Evolutionary conservation across 2,888 invertebrate genomes (phyloP).

Genomic region (Stenoptilia bipunctidactyla): DNA sequence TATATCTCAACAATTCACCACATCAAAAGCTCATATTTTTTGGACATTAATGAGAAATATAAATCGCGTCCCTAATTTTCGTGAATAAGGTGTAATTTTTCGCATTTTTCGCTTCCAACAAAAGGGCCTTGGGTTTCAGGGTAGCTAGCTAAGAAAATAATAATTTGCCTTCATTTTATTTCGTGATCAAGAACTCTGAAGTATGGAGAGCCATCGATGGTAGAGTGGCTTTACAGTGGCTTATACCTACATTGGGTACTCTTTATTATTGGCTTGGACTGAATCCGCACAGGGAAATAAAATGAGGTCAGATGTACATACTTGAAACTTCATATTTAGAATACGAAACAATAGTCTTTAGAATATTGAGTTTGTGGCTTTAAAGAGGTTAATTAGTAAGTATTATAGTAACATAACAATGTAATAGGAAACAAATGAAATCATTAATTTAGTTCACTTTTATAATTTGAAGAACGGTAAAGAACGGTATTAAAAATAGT

Average conservation of each 20-base stretch:
- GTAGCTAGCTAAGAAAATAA: conserved; percentile 44
- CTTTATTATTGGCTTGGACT: conserved; percentile 62
- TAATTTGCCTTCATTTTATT: conserved; percentile 55
- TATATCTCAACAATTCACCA: no score
- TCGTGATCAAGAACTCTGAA: conserved; percentile 45
- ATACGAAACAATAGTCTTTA: neutral
- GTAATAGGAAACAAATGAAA: no score
- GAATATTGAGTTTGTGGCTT: no score
- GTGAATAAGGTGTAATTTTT: conserved; percentile 16
- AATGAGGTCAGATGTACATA: conserved; percentile 46
- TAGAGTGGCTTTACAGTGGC: conserved; percentile 33
- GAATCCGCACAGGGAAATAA: conserved; percentile 42
- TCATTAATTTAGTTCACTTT: no score
- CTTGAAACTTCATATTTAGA: conserved; percentile 11
- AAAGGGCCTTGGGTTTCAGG: conserved; percentile 32
- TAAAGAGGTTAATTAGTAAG: no score
- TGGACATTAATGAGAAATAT: no score
- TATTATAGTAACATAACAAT: no score
- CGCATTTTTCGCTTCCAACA: conserved; percentile 29
- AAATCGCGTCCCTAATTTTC: no score
- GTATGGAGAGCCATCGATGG: conserved; percentile 45
- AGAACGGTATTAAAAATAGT: no score
- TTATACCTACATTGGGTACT: conserved; percentile 23
- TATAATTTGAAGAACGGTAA: no score
- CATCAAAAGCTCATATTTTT: no score